phyloP scores from a whole-genome alignment of 2,888 invertebrate genomes.

The Dimorphilus gyrociliatus region DNA sequence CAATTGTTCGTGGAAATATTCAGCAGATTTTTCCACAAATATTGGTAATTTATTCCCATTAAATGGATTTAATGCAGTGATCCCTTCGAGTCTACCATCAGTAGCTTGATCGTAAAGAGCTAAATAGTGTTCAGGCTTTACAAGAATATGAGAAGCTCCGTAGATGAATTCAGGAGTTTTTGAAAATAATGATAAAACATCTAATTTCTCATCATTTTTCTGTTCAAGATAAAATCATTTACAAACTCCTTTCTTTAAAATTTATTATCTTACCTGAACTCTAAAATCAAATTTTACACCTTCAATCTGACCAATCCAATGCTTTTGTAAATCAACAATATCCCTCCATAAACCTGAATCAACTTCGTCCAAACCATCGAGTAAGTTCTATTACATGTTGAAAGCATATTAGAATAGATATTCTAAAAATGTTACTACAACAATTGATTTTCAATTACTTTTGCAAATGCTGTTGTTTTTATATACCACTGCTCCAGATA shows the following conservation, averaged over 20 bases:
- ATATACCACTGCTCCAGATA: constrained; percentile 86
- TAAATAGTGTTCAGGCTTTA: constrained; percentile 19
- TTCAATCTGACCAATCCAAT: constrained; percentile 39
- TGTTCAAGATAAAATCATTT: not conserved
- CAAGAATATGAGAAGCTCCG: constrained; percentile 23
- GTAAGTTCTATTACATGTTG: not conserved
- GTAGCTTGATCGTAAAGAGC: not conserved
- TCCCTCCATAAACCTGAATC: constrained; percentile 30
- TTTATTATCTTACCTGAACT: constrained; percentile 5
- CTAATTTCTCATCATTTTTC: constrained; percentile 6
- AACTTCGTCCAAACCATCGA: constrained; percentile 29
- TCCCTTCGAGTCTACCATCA: not conserved
- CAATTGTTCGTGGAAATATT: too few relatives aligned
- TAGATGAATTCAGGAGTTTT: constrained; percentile 19
- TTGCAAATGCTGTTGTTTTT: constrained; percentile 52
- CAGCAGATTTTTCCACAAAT: too few relatives aligned
- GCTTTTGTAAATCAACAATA: constrained; percentile 27
- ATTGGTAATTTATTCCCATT: too few relatives aligned
- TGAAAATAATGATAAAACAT: constrained; percentile 22
- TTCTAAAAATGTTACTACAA: too few relatives aligned
- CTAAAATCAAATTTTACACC: constrained; percentile 23
- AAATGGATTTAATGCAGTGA: too few relatives aligned
- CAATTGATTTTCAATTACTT: constrained; percentile 16
- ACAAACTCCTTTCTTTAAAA: not conserved
- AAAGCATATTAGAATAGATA: too few relatives aligned